A percentile compares a stretch with the other conserved stretches of the same genome.
Evolutionary conservation across 2,113 vertebrate genomes (phyloP).

Genomic region (Falco punctatus): DNA sequence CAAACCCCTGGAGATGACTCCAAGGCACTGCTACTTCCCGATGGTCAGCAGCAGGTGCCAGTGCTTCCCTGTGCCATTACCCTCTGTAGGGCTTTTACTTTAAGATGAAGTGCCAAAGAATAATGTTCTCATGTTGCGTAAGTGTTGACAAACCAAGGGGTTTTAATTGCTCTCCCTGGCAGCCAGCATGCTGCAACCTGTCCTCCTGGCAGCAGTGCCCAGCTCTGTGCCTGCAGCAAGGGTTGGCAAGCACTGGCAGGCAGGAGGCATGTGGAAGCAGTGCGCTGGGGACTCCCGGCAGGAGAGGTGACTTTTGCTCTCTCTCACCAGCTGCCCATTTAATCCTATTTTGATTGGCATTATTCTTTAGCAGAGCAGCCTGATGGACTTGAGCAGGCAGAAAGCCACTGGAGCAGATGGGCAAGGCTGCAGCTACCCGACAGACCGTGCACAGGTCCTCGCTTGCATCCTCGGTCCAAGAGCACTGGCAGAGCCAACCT

Average conservation of each 20-base stretch:
- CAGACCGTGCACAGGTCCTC: not conserved
- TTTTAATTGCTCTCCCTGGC: not conserved
- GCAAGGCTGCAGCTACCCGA: not conserved
- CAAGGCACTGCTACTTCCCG: fast-evolving
- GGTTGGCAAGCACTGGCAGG: not conserved
- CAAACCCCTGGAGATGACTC: fast-evolving
- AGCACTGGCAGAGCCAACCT: not conserved
- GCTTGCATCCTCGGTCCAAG: not conserved
- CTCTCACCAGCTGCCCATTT: not conserved
- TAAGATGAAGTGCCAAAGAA: not conserved
- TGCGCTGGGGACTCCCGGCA: too few species aligned
- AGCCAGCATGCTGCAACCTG: not conserved
- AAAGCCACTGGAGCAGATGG: not conserved
- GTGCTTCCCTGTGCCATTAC: not conserved
- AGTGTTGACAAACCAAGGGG: not conserved
- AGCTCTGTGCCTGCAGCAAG: not conserved
- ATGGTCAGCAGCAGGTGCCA: not conserved
- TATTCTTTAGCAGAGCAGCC: not conserved
- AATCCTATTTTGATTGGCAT: not conserved
- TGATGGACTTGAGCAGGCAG: not conserved
- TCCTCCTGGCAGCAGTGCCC: not conserved
- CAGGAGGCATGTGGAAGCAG: not conserved
- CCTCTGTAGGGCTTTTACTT: not conserved
- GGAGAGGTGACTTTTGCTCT: not conserved
- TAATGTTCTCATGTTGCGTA: not conserved